These are phyloP conservation scores for Burhinus bistriatus DNA, from an alignment of 2,113 vertebrate genomes.

Conservation along the genomic window DNA sequence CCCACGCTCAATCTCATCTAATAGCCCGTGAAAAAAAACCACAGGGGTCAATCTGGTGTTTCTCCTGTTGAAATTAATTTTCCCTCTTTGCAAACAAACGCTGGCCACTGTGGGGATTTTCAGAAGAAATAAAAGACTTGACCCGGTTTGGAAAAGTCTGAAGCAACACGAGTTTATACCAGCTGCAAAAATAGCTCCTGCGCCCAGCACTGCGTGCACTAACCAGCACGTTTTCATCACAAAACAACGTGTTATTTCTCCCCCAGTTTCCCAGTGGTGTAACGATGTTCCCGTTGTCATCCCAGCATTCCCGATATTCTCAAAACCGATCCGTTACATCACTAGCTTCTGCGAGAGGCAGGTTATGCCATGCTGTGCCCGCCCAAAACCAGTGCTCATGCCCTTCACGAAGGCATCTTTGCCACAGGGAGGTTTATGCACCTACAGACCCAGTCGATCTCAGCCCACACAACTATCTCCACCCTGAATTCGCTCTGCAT, in stretches of 20 bases:
- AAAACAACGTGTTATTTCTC: rapidly evolving
- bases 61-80: not conserved
- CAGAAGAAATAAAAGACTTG: not conserved
- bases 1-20: not conserved
- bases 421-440: not conserved
- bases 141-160: not conserved
- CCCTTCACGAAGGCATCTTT: rapidly evolving
- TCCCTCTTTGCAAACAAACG: too few species aligned
- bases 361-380: rapidly evolving
- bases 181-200: not conserved
- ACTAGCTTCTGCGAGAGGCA: rapidly evolving
- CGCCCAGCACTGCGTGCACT: rapidly evolving
- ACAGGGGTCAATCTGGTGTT: rapidly evolving
- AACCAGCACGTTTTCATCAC: not conserved
- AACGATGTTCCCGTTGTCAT: rapidly evolving
- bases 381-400: rapidly evolving
- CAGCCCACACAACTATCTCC: rapidly evolving
- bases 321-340: rapidly evolving
- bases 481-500: rapidly evolving
- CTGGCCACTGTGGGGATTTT: not conserved
- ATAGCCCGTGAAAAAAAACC: not conserved
- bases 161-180: rapidly evolving
- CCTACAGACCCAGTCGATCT: rapidly evolving
- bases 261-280: rapidly evolving
- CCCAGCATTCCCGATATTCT: not conserved